A percentile compares a stretch with the other conserved stretches of the same genome.
These are phyloP conservation scores for Nomada flava DNA, from an alignment of 2,888 invertebrate species.

Conservation along the genomic window DNA sequence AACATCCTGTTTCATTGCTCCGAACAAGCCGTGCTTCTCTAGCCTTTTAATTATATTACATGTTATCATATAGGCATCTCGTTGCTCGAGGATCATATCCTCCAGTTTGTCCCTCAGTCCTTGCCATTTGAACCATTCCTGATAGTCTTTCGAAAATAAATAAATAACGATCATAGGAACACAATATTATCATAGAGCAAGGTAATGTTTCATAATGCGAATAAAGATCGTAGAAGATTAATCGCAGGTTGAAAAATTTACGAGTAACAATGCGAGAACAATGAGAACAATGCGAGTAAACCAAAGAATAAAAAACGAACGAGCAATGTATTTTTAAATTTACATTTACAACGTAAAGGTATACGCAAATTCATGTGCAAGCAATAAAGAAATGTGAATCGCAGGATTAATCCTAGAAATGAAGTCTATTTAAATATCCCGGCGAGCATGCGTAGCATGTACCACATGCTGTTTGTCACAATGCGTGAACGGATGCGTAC, in stretches of 20 bases:
- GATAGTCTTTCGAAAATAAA: conserved; percentile 54
- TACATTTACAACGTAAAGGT: background rate
- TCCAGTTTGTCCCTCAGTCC: conserved; percentile 47
- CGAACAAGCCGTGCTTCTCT: conserved; percentile 39
- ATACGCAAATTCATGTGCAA: background rate
- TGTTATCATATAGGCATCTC: conserved; percentile 39
- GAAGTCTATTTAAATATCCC: conserved; percentile 19
- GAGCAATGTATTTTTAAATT: background rate
- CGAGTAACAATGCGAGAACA: background rate
- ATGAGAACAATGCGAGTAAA: background rate
- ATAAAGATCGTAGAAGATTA: background rate
- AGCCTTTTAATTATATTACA: conserved; percentile 53
- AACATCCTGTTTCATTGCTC: background rate
- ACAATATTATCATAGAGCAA: background rate
- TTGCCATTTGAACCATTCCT: conserved; percentile 60
- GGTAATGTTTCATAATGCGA: background rate
- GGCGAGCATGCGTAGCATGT: background rate
- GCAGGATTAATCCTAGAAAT: too few relatives aligned
- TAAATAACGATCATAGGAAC: background rate
- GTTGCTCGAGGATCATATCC: conserved; percentile 43
- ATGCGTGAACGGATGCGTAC: background rate
- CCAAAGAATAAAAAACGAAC: too few relatives aligned
- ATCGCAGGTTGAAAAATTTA: background rate
- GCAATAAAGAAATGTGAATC: background rate
- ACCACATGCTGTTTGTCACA: background rate